Base-by-base conservation (phyloP, 2,113 vertebrate species). In the Cariama cristata region DNA sequence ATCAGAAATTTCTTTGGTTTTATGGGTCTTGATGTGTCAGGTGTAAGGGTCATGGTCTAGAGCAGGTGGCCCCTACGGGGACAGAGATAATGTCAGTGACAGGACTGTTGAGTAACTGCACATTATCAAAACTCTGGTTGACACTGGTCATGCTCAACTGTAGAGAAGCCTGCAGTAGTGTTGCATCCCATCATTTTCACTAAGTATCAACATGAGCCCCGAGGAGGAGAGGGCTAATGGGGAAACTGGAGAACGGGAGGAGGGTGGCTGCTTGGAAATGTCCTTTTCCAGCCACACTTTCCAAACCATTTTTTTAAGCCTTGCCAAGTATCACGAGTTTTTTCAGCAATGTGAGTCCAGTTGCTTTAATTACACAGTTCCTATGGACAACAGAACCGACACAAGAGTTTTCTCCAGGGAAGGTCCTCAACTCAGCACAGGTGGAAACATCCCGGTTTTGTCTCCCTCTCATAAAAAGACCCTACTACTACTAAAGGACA, bases 141-240 rank as follows among this genome's bases (percentile, higher is more conserved):
- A 98, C 88, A 97, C 40, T 95, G 95, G 93, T 93, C 96, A 96
- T 96, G 92, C 84, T 97, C 91, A 86, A 73, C 88, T 75, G 50
- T 56, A 77, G 75, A 95, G 86, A 96, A 96, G 88, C 91, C 94
- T 97, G 97, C 89, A 98, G 97, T 98, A 91, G 97, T 97, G 95
- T 94, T 95, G 88, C 62, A 95, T 95, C 40, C 87, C 77, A 97
- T 97, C 94, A 95, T 85, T 72, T 96, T 92, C 81, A 92, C 96
- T 97, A 95, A 97, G 93, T 93, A 95, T 97, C 90, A 98, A 73
- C 93, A 56, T 9, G 22, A 66, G 90, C 95, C 97, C 90, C 66
- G 85, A 96, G 97, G 93, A 97, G 24, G 66, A 74, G 92, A 91
- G 86, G 35, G 87, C 95, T 82, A 79, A 87, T 81, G 60, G 68